Percentiles rank a stretch among this genome's conserved stretches.
Conservation (phyloP, 2,888 invertebrate genomes). For the Ophion ventricosus region DNA sequence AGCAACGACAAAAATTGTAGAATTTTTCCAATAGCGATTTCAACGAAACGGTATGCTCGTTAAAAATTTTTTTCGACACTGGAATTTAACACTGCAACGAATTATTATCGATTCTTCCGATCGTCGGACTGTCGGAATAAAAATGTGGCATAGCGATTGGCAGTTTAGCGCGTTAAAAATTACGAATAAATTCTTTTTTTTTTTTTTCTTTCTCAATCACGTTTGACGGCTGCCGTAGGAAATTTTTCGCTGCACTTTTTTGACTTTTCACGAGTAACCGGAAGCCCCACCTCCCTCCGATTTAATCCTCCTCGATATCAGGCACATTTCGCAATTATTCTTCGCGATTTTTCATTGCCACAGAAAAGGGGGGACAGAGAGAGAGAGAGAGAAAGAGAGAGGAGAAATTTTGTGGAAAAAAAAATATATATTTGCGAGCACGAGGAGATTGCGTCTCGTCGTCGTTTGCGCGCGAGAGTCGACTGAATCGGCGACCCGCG, state of each 20-base stretch:
- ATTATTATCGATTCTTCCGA: neutral
- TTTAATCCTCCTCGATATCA: neutral
- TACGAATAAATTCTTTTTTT: neutral
- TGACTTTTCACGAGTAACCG: slow-evolving; percentile 26
- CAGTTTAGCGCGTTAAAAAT: neutral
- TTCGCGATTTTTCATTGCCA: neutral
- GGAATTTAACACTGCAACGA: neutral
- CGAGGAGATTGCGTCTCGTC: slow-evolving; percentile 53
- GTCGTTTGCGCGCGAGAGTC: slow-evolving; percentile 58
- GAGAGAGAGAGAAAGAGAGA: neutral
- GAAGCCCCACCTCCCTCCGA: slow-evolving; percentile 23
- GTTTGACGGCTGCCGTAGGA: neutral
- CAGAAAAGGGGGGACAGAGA: neutral
- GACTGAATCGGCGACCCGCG: slow-evolving; percentile 63
- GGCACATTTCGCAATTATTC: slow-evolving; percentile 11
- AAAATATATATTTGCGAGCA: slow-evolving; percentile 9
- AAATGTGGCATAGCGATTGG: neutral
- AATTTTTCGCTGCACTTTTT: slow-evolving; percentile 13
- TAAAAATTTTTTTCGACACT: neutral
- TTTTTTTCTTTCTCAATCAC: neutral
- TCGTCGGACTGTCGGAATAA: neutral
- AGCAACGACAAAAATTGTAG: too few species aligned
- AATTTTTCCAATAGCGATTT: too few species aligned
- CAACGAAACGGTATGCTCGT: too few species aligned
- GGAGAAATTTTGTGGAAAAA: neutral